A percentile compares a stretch with the other conserved stretches of the same genome.
Evolutionary conservation across 2,797 vertebrate genomes (phyloP).

Genomic region (Meriones psammophilus): DNA sequence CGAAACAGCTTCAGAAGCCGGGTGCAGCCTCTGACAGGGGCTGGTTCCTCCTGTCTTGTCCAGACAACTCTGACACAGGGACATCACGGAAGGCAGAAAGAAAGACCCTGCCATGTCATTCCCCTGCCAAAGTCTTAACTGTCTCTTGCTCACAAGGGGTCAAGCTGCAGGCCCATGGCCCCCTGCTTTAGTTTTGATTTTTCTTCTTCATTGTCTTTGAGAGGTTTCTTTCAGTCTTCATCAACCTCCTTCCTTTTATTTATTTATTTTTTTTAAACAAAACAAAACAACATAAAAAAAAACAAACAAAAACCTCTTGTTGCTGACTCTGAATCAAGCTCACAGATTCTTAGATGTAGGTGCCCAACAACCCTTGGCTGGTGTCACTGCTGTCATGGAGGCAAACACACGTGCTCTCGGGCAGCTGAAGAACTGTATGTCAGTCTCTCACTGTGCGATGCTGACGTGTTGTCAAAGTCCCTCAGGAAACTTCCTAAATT

Average conservation of each 20-base stretch:
- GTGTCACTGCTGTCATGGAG: accelerated
- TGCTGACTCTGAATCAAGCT: not conserved
- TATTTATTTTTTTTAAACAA: not conserved
- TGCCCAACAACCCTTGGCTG: not conserved
- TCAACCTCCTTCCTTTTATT: not conserved
- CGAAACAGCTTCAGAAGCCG: not conserved
- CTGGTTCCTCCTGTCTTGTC: not conserved
- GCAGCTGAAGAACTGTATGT: not conserved
- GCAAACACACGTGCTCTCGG: not conserved
- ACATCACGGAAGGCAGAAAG: not conserved
- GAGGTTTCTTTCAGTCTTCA: not conserved
- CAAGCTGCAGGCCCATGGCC: not conserved
- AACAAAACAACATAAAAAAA: not conserved
- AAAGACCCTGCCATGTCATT: not conserved
- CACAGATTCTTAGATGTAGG: not conserved
- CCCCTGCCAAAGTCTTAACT: accelerated
- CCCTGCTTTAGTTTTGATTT: not conserved
- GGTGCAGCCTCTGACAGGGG: not conserved
- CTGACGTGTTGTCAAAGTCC: not conserved
- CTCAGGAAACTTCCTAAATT: not conserved
- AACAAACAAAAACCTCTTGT: not conserved
- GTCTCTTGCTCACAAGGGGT: not conserved
- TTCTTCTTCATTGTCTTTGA: conserved; percentile 10
- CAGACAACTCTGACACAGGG: not conserved
- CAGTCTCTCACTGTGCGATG: not conserved